Evolutionary conservation across 2,797 vertebrate species (phyloP).

Genomic region (Alcedo atthis): DNA sequence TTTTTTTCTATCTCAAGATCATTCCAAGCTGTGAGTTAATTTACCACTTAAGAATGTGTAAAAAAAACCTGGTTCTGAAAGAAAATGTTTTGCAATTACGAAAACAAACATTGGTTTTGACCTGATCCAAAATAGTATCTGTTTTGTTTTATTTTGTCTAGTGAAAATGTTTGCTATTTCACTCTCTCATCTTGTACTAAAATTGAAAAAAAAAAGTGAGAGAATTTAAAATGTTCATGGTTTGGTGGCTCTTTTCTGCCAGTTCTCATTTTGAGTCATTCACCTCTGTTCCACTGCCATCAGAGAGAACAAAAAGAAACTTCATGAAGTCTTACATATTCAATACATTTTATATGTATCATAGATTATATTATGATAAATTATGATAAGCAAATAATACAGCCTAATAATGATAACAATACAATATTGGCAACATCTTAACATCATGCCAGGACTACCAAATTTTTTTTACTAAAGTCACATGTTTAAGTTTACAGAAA

Average conservation of each 20-base stretch:
- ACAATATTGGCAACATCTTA: neutral
- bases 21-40: conserved; percentile 30
- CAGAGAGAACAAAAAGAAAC: neutral
- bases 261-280: neutral
- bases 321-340: neutral
- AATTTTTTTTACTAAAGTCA: neutral
- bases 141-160: conserved; percentile 30
- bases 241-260: neutral
- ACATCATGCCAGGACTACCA: accelerated
- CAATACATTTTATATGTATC: neutral
- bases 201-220: neutral
- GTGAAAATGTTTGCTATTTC: neutral
- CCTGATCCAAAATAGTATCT: conserved; percentile 3
- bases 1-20: neutral
- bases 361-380: no score
- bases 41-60: neutral
- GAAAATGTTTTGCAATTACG: neutral
- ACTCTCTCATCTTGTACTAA: neutral
- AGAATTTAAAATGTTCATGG: neutral
- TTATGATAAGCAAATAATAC: neutral
- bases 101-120: neutral
- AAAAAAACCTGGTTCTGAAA: neutral
- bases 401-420: neutral
- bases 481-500: neutral
- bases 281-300: neutral